Conservation (phyloP, 2,797 vertebrate species). For the Choloepus didactylus region DNA sequence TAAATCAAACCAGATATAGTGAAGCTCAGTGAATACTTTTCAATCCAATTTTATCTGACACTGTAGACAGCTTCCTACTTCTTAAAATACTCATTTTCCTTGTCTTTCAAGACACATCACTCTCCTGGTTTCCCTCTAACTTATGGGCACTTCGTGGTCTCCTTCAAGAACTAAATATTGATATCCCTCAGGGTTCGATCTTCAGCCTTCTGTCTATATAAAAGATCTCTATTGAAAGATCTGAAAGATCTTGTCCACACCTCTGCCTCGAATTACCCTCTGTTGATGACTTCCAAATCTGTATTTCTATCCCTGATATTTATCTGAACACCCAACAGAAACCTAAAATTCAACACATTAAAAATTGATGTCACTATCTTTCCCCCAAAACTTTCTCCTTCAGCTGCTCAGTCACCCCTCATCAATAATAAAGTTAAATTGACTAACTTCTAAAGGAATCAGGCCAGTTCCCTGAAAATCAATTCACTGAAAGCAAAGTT, state of each 20-base stretch:
- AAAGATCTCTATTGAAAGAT: not conserved
- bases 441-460: not conserved
- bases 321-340: not conserved
- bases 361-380: not conserved
- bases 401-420: not conserved
- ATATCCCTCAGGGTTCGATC: not conserved
- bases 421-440: not conserved
- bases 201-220: not conserved
- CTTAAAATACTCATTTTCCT: not conserved
- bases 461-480: not conserved
- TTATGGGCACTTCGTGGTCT: not conserved
- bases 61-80: not conserved
- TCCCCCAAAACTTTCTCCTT: not conserved
- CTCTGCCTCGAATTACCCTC: not conserved
- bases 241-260: not conserved
- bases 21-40: not conserved
- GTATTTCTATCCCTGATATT: not conserved
- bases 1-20: not conserved
- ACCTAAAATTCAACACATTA: slow-evolving; percentile 1
- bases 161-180: not conserved
- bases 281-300: not conserved
- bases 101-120: not conserved
- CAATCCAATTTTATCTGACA: not conserved
- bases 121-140: not conserved
- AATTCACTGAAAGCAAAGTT: not conserved